Base-by-base conservation (phyloP, 2,113 vertebrate species). In the Geothlypis trichas region DNA sequence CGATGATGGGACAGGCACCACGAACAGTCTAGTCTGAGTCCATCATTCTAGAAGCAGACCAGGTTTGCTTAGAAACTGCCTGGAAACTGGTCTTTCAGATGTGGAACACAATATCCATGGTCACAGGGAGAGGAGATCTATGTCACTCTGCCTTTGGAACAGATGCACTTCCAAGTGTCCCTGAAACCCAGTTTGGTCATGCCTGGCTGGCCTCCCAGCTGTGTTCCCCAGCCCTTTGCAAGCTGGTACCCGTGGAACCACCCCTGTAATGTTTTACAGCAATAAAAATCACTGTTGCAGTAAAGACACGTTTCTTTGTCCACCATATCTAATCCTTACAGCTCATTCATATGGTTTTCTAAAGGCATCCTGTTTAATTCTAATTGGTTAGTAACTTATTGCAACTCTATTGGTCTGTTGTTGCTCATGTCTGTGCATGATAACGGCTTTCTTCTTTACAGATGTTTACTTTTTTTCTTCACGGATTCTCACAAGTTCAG, bases 221-320 rank as follows among this genome's bases (percentile, higher is more conserved):
- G 21, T 83, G 15, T 81, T 73, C n/a, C 91, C 89, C 83, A 66
- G 83, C 73, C 90, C 94, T 52, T 52, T 82, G 84, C 94, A 81
- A 93, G 90, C 71, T 87, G 95, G 91, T 96, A 85, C 94, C 88
- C 30, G 24, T 94, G 96, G 94, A 96, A 94, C 94, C 72, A 74
- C 33, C 95, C 96, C 93, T 91, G 86, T 86, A 7, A 5, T 89
- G 84, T 94, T 94, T 95, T 71, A 93, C 97, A 98, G 98, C 98
- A 98, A 98, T 98, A 98, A 97, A 84, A 63, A 77, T 68, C 57
- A 17, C 96, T 22, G 33, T 57, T 57, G 55, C 33, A 22, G 55
- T 57, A n/a, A n/a, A 57, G 55, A 57, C 55, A 57, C 33, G 21
- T n/a, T 57, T 57, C 33, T 22, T n/a, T 33, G n/a, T n/a, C 55